Evolutionary conservation across 2,888 invertebrate genomes (phyloP), one percentile per base, ranked within the genome.

Genomic region (Tortrix viridana): DNA sequence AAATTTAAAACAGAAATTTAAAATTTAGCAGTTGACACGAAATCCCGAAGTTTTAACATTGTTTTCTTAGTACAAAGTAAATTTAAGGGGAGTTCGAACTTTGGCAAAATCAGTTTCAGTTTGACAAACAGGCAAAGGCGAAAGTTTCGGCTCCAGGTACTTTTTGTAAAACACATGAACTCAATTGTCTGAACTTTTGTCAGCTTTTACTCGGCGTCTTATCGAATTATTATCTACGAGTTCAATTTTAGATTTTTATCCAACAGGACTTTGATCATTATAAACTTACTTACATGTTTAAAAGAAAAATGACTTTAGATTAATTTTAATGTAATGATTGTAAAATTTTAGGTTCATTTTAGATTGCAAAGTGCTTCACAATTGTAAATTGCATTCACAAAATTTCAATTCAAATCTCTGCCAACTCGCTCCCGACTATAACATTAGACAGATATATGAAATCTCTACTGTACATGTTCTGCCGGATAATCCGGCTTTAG

Each of bases 401-500:
- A 53, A 46, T 52, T 46, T 38, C 44, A 23, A 32, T 49, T 60
- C 49, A 52, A 52, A 50, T 55, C 49, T 48, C 16, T 16, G 20
- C 32, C 18, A 53, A 57, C 38, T 43, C 49, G 22, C 38, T 61
- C 44, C 48, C 54, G 43, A 41, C 65, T 22, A 57, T 69, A n/a
- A n/a, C n/a, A 70, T 69, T 72, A 70, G 70, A 65, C 63, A 62
- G 63, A 68, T 65, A 68, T 68, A 56, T 66, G 68, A 67, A 69
- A 66, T 70, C 71, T 71, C 66, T 57, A 71, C 68, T 69, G 67
- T 67, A 73, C 73, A 71, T 75, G 67, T 69, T 64, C 66, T 69
- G 59, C 66, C 67, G 69, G 71, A 74, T 77, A 72, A 76, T 77
- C 77, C 74, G 60, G 69, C 70, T 73, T 74, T 68, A 71, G 66